Percentiles rank a stretch among this genome's conserved stretches.
These are phyloP conservation scores for Carposina sasakii DNA, from an alignment of 1,140 invertebrate genomes.

Conservation along the genomic window DNA sequence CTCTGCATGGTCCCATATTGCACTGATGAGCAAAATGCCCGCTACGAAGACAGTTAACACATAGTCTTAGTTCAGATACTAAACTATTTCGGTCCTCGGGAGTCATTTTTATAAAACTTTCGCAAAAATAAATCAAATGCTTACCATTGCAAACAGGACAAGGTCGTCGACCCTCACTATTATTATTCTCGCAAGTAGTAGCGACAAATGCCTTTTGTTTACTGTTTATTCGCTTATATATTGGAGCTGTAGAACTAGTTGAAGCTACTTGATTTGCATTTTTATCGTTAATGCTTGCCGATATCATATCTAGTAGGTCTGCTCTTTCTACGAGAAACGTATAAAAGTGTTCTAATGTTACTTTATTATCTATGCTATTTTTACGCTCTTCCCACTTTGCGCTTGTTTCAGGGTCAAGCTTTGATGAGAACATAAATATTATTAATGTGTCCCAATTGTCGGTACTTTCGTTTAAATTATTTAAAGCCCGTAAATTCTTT, in stretches of 20 bases:
- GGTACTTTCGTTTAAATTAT: not conserved
- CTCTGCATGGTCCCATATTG: not conserved
- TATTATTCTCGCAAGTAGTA: no score
- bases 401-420: constrained; percentile 3
- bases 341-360: constrained; percentile 10
- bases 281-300: not conserved
- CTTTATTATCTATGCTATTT: constrained; percentile 9
- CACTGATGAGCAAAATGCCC: constrained; percentile 5
- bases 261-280: not conserved
- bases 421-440: constrained; percentile 4
- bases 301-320: constrained; percentile 5
- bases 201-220: not conserved
- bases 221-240: not conserved
- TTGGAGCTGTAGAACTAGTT: not conserved
- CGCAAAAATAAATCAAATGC: no score
- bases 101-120: no score
- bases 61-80: not conserved
- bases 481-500: constrained; percentile 5
- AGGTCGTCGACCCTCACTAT: no score
- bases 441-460: constrained; percentile 6
- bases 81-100: not conserved
- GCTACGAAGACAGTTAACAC: constrained; percentile 1
- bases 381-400: constrained; percentile 9
- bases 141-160: no score
- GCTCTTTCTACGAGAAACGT: constrained; percentile 6